Evolutionary conservation across 2,888 invertebrate genomes (phyloP).

Genomic region (Drosophila leonis): DNA sequence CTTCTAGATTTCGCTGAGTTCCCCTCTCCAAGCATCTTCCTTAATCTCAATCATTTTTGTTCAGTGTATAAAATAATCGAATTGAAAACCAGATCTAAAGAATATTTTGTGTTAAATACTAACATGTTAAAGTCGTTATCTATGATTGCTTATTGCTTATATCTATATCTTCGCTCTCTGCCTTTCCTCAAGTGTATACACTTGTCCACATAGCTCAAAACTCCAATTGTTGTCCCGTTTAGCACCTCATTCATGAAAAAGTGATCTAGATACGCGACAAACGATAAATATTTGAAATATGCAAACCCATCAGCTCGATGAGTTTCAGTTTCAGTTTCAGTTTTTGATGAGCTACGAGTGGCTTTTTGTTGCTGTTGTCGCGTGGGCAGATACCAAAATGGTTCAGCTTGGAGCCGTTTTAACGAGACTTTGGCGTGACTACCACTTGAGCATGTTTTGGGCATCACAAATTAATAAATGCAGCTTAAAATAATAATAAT

Average conservation of each 20-base stretch:
- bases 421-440: constrained; percentile 55
- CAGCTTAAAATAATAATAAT: constrained; percentile 40
- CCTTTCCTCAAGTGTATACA: constrained; percentile 21
- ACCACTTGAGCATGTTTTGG: constrained; percentile 48
- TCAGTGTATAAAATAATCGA: neutral
- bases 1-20: neutral
- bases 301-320: constrained; percentile 6
- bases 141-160: neutral
- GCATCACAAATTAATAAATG: constrained; percentile 63
- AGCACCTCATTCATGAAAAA: constrained; percentile 44
- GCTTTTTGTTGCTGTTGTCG: constrained; percentile 19
- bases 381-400: constrained; percentile 58
- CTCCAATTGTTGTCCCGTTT: constrained; percentile 23
- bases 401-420: constrained; percentile 25
- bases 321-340: neutral
- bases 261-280: constrained; percentile 23
- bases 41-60: neutral
- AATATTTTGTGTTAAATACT: neutral
- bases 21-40: neutral
- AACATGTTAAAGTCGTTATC: neutral
- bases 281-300: constrained; percentile 13
- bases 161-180: neutral
- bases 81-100: neutral
- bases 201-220: constrained; percentile 7
- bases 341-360: neutral